These are phyloP conservation scores for Pseudorectes ferrugineus DNA, from an alignment of 2,113 vertebrate species.

Conservation along the genomic window DNA sequence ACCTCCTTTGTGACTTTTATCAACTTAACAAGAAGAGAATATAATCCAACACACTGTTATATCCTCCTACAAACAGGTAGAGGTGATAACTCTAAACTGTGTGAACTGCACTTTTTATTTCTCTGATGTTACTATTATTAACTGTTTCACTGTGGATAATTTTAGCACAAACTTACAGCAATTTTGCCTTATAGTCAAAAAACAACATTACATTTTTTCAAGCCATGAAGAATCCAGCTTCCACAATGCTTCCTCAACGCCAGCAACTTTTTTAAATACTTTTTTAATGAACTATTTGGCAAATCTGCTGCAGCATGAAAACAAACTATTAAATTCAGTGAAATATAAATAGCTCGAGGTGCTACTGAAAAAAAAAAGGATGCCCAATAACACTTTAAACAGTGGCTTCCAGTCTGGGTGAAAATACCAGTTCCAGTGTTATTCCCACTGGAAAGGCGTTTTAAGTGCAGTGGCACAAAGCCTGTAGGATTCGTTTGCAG, in stretches of 20 bases:
- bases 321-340: not conserved
- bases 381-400: not conserved
- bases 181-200: not conserved
- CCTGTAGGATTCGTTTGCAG: slow-evolving; percentile 28
- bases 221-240: not conserved
- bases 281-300: not conserved
- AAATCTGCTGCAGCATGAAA: not conserved
- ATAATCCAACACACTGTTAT: not conserved
- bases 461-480: not conserved
- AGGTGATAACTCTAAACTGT: not conserved
- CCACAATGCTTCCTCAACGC: not conserved
- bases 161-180: not conserved
- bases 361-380: not conserved
- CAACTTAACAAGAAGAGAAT: not conserved
- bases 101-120: not conserved
- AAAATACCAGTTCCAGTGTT: not conserved
- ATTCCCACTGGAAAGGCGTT: not conserved
- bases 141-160: not conserved
- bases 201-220: not conserved
- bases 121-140: not conserved
- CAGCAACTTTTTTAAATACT: not conserved
- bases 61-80: not conserved
- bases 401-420: not conserved
- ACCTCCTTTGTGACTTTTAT: not conserved
- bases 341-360: not conserved